Percentiles rank a stretch among this genome's conserved stretches.
phyloP scores from a whole-genome alignment of 92 coral and sea anemone genomes.

The Chrysogorgia sp. region DNA sequence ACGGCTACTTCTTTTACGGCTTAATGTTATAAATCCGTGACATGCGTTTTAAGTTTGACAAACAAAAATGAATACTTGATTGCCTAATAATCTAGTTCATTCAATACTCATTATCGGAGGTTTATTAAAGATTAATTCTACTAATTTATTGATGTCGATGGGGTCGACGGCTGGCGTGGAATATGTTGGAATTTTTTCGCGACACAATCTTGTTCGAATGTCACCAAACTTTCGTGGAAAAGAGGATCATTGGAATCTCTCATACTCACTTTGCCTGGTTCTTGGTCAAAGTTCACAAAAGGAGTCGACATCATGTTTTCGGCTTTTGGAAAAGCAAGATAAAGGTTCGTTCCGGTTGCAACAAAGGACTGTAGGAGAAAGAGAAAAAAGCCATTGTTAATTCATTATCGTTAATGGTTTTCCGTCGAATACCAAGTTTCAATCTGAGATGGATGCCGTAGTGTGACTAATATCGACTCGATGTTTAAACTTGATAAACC shows the following conservation, averaged over 20 bases:
- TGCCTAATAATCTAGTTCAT: neutral
- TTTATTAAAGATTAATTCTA: constrained; percentile 16
- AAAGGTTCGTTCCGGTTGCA: constrained; percentile 93
- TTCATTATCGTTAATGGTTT: too few species aligned
- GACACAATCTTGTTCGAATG: neutral
- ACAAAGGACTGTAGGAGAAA: constrained; percentile 79
- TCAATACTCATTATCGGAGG: neutral
- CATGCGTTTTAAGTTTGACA: neutral
- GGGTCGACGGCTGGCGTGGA: constrained; percentile 16
- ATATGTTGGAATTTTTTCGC: constrained; percentile 32
- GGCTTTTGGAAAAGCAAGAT: constrained; percentile 82
- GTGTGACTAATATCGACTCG: too few species aligned
- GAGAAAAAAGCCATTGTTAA: neutral
- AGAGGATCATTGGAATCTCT: too few species aligned
- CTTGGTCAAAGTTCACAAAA: constrained; percentile 87
- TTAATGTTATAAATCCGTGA: too few species aligned
- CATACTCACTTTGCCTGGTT: constrained; percentile 98
- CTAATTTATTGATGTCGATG: constrained; percentile 17
- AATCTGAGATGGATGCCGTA: too few species aligned
- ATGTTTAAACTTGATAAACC: too few species aligned
- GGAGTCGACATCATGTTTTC: constrained; percentile 84
- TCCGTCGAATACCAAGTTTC: neutral
- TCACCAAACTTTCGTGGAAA: constrained; percentile 8
- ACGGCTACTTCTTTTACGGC: too few species aligned
- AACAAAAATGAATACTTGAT: neutral